A percentile compares a stretch with the other conserved stretches of the same genome.
These are phyloP conservation scores for Tetranychus truncatus DNA, from an alignment of 2,888 invertebrate species.

Conservation along the genomic window DNA sequence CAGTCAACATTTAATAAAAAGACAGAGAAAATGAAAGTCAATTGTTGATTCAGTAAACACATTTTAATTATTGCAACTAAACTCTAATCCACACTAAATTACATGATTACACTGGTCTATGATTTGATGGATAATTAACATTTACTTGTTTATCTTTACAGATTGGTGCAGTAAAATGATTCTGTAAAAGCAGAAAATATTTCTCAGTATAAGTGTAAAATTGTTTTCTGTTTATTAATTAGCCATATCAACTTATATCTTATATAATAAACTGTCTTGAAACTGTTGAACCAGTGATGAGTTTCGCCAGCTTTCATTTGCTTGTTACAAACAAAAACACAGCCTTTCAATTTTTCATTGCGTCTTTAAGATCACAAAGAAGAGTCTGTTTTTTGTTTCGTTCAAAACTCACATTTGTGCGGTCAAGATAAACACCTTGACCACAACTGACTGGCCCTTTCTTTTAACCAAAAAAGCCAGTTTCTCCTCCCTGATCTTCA, in stretches of 20 bases:
- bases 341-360: too few species aligned
- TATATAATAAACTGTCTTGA: not conserved
- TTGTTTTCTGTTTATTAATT: not conserved
- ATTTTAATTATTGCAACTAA: too few species aligned
- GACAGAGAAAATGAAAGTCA: too few species aligned
- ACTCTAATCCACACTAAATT: not conserved
- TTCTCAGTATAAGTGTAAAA: not conserved
- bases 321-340: too few species aligned
- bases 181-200: not conserved
- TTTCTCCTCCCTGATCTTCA: too few species aligned
- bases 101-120: not conserved
- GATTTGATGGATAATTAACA: not conserved
- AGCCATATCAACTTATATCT: not conserved
- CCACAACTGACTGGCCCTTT: not conserved
- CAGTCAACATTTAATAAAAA: too few species aligned
- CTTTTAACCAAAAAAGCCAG: too few species aligned
- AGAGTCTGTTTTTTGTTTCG: not conserved
- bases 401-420: not conserved
- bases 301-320: too few species aligned
- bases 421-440: not conserved
- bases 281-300: not conserved
- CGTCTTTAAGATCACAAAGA: too few species aligned
- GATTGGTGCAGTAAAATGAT: not conserved
- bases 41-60: too few species aligned
- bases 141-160: not conserved